These are phyloP conservation scores for Heteronetta atricapilla DNA, from an alignment of 2,113 vertebrate species.

Conservation along the genomic window DNA sequence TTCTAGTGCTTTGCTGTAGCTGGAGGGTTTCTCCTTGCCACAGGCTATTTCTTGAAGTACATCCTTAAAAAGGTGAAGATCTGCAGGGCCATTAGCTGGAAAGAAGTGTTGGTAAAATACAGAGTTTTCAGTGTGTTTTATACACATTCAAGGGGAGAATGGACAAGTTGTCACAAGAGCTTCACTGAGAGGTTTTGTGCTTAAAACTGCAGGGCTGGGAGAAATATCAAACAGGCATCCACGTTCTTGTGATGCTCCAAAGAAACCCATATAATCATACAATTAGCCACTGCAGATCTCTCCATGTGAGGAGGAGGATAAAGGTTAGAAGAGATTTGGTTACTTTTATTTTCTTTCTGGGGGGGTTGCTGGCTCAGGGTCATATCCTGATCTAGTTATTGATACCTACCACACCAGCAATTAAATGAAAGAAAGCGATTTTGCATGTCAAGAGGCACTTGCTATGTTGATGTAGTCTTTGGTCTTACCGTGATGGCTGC, in stretches of 20 bases:
- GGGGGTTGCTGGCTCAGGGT: neutral
- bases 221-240: neutral
- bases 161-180: neutral
- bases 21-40: too few species aligned
- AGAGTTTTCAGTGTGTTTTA: neutral
- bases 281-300: neutral
- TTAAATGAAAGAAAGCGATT: neutral
- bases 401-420: neutral
- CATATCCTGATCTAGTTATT: neutral
- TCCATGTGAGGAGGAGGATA: fast-evolving
- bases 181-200: neutral
- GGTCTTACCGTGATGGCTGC: neutral
- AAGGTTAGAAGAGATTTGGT: neutral
- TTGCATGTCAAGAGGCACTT: neutral
- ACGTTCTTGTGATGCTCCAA: neutral
- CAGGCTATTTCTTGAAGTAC: too few species aligned
- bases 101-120: neutral
- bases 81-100: too few species aligned
- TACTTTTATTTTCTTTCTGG: neutral
- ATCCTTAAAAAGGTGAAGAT: too few species aligned
- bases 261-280: neutral
- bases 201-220: neutral
- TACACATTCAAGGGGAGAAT: neutral
- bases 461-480: neutral
- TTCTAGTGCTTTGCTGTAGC: too few species aligned